A percentile compares a stretch with the other conserved stretches of the same genome.
These are phyloP conservation scores for Lasioglossum vierecki DNA, from an alignment of 2,888 invertebrate species.

Conservation along the genomic window DNA sequence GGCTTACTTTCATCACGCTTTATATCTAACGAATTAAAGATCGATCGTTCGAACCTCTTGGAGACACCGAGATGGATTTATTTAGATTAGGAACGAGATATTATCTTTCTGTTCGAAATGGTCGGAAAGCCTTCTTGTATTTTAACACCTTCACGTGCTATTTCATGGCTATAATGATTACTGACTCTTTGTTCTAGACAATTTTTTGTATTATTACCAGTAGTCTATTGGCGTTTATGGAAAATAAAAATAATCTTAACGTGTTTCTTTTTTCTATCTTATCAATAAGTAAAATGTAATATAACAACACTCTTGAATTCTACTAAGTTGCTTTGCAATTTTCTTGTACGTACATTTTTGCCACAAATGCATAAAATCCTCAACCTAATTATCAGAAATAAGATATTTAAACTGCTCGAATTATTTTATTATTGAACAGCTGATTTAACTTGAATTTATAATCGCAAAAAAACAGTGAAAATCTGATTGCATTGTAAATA, in stretches of 20 bases:
- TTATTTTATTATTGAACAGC: not conserved
- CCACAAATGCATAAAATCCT: not conserved
- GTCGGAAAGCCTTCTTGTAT: not conserved
- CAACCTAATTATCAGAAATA: not conserved
- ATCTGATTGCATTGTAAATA: not conserved
- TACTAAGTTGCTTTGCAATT: not conserved
- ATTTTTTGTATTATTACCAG: not conserved
- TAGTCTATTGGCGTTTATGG: not conserved
- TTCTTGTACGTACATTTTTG: not conserved
- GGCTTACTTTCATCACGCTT: conserved; percentile 39
- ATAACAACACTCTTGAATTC: not conserved
- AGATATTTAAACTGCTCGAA: not conserved
- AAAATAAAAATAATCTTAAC: not conserved
- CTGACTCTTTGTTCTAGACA: not conserved
- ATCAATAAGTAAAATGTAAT: not conserved
- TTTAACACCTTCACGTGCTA: not conserved
- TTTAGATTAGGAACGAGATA: not conserved
- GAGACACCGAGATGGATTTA: not conserved
- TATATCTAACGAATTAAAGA: conserved; percentile 50
- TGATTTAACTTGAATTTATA: not conserved
- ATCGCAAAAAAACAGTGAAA: not conserved
- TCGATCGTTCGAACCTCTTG: conserved; percentile 15
- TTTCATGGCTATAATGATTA: not conserved
- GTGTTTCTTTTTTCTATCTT: not conserved
- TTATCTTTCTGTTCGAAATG: not conserved